Evolutionary conservation across 2,113 vertebrate species (phyloP).

Genomic region (Misgurnus mizolepis): DNA sequence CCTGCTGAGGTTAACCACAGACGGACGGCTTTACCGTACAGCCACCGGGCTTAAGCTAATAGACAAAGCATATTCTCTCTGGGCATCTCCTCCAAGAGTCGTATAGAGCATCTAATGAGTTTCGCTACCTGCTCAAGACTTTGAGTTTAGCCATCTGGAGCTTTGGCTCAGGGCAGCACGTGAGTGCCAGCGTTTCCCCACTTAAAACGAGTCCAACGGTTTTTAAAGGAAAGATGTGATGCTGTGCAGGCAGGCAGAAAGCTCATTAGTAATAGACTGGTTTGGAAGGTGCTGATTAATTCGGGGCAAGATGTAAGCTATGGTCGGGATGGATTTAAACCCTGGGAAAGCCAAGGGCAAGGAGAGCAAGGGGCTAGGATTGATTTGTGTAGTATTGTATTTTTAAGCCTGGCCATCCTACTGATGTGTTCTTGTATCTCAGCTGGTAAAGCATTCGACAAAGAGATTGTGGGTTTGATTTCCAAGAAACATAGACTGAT

Average conservation of each 20-base stretch:
- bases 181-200: conserved; percentile 52
- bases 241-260: conserved; percentile 38
- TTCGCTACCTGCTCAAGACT: conserved; percentile 48
- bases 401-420: too few relatives aligned
- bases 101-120: conserved; percentile 38
- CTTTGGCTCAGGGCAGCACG: conserved; percentile 37
- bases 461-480: too few relatives aligned
- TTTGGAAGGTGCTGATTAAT: conserved; percentile 44
- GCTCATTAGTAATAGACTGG: conserved; percentile 35
- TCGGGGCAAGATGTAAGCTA: conserved; percentile 45
- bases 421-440: too few relatives aligned
- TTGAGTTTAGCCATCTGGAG: conserved; percentile 50
- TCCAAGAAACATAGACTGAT: too few relatives aligned
- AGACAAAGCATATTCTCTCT: conserved; percentile 50
- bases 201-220: conserved; percentile 30
- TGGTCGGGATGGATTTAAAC: conserved; percentile 38
- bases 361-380: conserved; percentile 2
- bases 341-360: conserved; percentile 3
- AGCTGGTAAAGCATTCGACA: too few relatives aligned
- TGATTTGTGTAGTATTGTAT: too few relatives aligned
- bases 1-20: conserved; percentile 41
- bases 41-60: conserved; percentile 37
- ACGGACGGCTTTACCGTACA: conserved; percentile 1
- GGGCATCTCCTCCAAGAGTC: conserved; percentile 23
- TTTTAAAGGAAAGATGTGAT: conserved; percentile 16